Evolutionary conservation across 2,113 vertebrate species (phyloP), one percentile per base, ranked within the genome.

Genomic region (Albula goreensis): DNA sequence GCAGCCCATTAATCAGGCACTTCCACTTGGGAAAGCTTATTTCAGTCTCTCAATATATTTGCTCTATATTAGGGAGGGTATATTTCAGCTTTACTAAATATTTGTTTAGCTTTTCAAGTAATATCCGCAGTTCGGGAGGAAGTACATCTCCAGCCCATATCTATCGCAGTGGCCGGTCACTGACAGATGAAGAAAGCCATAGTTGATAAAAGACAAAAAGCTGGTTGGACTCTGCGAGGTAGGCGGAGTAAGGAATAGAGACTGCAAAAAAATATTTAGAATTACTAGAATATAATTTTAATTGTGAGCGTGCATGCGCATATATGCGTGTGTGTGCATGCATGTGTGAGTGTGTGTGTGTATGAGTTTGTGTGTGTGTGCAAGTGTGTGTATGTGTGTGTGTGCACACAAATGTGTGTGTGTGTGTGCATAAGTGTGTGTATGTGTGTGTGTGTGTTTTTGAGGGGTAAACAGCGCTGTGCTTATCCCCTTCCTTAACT

Each of bases 391-490:
- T n/a, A n/a, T n/a, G n/a, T n/a, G n/a, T n/a, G n/a, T n/a, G n/a
- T n/a, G 80, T 56, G 52, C n/a, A n/a, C n/a, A n/a, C n/a, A n/a
- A n/a, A n/a, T n/a, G n/a, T n/a, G 66, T 2, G 51, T 50, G 81
- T 82, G 82, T 80, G 88, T 77, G 84, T 50, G 86, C 2, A 87
- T 13, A 84, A 50, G 84, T 50, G 88, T 2, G 82, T 86, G 87
- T 77, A 66, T 63, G 56, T 49, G 66, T n/a, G 15, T 49, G 74
- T 51, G 80, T 56, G 52, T 66, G 19, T 82, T 53, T 53, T 22
- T 60, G 56, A 53, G 57, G 82, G 19, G 22, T 15, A 83, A 70
- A 66, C 52, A 19, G 10, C 8, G 49, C 12, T 63, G 19, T 74
- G 19, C 60, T 74, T 41, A 7, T 74, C 5, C n/a, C n/a, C 70